These are phyloP conservation scores for Noturus placidus DNA, from an alignment of 2,113 vertebrate genomes.

Conservation along the genomic window DNA sequence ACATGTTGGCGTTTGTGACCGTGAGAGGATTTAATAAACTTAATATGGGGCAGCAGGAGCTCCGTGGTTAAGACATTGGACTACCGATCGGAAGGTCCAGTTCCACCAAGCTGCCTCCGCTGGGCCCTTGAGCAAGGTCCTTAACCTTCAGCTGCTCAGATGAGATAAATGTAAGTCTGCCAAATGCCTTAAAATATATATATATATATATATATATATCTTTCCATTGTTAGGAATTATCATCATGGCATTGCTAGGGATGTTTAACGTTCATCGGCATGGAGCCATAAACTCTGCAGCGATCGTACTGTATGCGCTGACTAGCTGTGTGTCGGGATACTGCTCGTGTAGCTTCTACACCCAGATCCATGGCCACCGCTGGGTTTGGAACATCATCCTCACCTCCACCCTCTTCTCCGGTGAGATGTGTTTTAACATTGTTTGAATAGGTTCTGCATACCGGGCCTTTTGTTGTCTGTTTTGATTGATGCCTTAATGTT, in stretches of 20 bases:
- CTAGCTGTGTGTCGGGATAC: conserved; percentile 88
- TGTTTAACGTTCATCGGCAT: conserved; percentile 89
- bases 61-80: no score
- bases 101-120: no score
- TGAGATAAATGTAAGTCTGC: no score
- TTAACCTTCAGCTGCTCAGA: no score
- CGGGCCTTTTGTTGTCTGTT: not conserved
- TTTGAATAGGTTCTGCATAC: not conserved
- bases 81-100: no score
- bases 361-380: conserved; percentile 84
- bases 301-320: conserved; percentile 86
- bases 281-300: conserved; percentile 90
- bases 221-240: conserved; percentile 77
- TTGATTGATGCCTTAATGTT: not conserved
- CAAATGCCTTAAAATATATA: no score
- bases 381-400: conserved; percentile 94
- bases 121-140: no score
- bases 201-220: not conserved
- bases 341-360: conserved; percentile 89
- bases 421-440: conserved; percentile 54
- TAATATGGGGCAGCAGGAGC: no score
- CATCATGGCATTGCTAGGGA: conserved; percentile 85
- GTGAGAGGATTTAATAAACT: not conserved
- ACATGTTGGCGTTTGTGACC: not conserved
- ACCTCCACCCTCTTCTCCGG: conserved; percentile 89